Evolutionary conservation across 2,113 vertebrate genomes (phyloP), one percentile per base, ranked within the genome.

Genomic region (Rafetus swinhoei): DNA sequence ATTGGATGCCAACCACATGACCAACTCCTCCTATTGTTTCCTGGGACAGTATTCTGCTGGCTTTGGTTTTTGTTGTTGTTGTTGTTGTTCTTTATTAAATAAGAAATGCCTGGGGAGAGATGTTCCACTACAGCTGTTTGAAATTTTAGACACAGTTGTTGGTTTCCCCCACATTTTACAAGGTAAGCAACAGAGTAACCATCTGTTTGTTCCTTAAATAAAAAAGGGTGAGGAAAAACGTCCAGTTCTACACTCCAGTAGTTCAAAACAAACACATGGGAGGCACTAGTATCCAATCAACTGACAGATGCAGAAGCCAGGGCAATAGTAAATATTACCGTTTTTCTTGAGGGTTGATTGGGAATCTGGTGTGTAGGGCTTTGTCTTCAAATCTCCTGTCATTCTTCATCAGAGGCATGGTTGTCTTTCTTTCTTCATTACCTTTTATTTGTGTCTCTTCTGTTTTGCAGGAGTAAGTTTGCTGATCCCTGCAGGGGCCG

Each of bases 401-500:
- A 15, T 22, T 96, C 52, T 35, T 27, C 56, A 92, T 57, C 76
- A 90, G 56, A 84, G 50, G 45, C 50, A 56, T 77, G 18, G 27
- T 79, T 94, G 56, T 65, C 39, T 57, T 11, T 80, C 96, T 88
- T 79, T 59, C 86, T 84, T 21, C 11, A 21, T 90, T 85, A 89
- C 82, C 72, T 52, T 2, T 81, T 60, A 84, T 93, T 92, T 86
- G 77, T 82, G 16, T 97, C 86, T 95, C 76, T 96, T 95, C 90
- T 96, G 80, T 96, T 97, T 50, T 97, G 96, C 97, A 99, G 99
- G 99, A 96, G 99, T 99, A 90, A 99, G 99, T 97, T 98, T 99
- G 97, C 98, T 99, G 96, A 99, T 99, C 97, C 99, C 99, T 88
- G 99, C 99, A 0, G 99, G 99, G 92, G 99, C 99, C 0, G 97